A percentile compares a stretch with the other conserved stretches of the same genome.
These are phyloP conservation scores for Balaenoptera acutorostrata DNA, from an alignment of 2,113 vertebrate species.

Conservation along the genomic window DNA sequence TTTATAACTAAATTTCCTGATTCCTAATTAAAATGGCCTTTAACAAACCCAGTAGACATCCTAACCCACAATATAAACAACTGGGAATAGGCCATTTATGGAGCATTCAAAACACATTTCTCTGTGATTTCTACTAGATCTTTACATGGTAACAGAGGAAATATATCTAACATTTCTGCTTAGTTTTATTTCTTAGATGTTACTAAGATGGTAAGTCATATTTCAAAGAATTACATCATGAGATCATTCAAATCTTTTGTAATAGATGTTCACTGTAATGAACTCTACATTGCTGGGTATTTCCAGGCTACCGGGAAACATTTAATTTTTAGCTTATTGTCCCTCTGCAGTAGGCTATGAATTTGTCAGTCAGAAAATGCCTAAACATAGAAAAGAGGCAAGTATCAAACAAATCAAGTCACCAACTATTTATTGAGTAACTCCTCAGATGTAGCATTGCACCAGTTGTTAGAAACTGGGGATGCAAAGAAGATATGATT, in stretches of 20 bases:
- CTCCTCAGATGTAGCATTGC: not conserved
- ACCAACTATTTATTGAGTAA: not conserved
- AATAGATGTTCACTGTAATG: not conserved
- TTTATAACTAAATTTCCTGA: slow-evolving; percentile 6
- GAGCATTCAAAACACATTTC: not conserved
- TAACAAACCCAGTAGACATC: not conserved
- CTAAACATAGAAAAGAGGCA: not conserved
- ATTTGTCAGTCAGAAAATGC: not conserved
- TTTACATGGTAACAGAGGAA: not conserved
- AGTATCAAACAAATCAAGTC: not conserved
- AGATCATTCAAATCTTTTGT: not conserved
- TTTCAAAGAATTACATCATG: not conserved
- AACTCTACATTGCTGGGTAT: not conserved
- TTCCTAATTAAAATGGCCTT: not conserved
- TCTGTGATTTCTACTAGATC: not conserved
- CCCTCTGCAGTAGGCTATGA: not conserved
- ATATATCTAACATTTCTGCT: not conserved
- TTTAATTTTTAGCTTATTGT: not conserved
- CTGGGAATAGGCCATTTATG: not conserved
- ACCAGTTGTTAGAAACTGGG: not conserved
- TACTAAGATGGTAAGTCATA: not conserved
- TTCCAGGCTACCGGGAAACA: not conserved
- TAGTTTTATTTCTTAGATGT: not conserved
- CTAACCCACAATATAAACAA: not conserved
- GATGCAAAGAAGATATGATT: not conserved